Base-by-base conservation (phyloP, 2,113 vertebrate genomes). In the Pao palembangensis region DNA sequence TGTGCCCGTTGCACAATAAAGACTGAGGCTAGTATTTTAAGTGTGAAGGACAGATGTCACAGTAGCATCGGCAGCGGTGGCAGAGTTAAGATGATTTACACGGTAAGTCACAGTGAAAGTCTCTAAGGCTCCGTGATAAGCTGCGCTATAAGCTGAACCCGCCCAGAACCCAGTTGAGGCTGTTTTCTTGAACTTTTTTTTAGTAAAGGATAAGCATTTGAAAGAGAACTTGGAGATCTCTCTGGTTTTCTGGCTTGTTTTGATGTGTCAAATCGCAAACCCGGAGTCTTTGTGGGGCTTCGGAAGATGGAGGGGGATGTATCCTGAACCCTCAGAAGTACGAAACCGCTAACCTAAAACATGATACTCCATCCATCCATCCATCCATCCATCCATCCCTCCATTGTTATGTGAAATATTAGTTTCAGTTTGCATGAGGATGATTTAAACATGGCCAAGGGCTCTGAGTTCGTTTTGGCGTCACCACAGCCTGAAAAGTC, bases 51-150 rank as follows among this genome's bases (percentile, higher is more conserved):
- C 65, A 71, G 47, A 55, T 47, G 76, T 79, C 67, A 69, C 60
- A 23, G 62, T n/a, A 52, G 43, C 55, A 73, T 64, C 61, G 54
- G 52, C 44, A 59, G 69, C 54, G 50, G 18, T 47, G 44, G 55
- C 11, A n/a, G 20, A 34, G 47, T 48, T 72, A 55, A 68, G 55
- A 69, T 68, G 68, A 67, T 81, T 78, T 82, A 28, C 42, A 38
- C 41, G 25, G 49, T 81, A 78, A 83, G 56, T 79, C 69, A 71
- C 67, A 75, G 57, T 69, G 58, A 79, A 44, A 82, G 52, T 56
- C 74, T 69, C 25, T 3, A 49, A 70, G 55, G 54, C 54, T 20
- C 59, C 41, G n/a, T 12, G 60, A 77, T 70, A 61, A 69, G 63
- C 55, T 8, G 42, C 5, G 48, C 41, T 70, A 54, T 76, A 83